Evolutionary conservation across 1,140 invertebrate species (phyloP), one percentile per base, ranked within the genome.

Genomic region (Stenopsyche tienmushanensis): DNA sequence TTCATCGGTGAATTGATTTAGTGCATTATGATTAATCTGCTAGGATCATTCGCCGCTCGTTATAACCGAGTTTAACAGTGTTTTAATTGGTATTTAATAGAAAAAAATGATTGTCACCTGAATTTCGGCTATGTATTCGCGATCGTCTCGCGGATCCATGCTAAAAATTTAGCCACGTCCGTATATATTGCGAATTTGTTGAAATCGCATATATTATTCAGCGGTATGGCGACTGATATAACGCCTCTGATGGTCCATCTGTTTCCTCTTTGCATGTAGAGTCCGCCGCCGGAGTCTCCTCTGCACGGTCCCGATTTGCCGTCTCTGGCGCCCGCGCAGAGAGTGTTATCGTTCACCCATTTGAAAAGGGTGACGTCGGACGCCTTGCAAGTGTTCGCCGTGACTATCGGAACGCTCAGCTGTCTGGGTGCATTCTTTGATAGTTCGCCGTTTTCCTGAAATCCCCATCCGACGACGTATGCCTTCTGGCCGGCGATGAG

Each of bases 401-500:
- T 80, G 21, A 86, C 83, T 1, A 87, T 77, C 0, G 82, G 83
- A 26, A 85, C 76, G 1, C 74, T 75, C 0, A 82, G 79, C 71
- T 82, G 78, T 54, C 80, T 81, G 0, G 85, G 82, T 44, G 79
- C 73, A 0, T 78, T 74, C 1, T 80, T 77, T 7, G 82, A 78
- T 0, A 71, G 72, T 5, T 77, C 72, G 0, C 82, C 80, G 1
- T 73, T 66, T 68, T 85, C 83, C 64, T 83, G 82, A 17, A 77
- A 76, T 0, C 86, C 85, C 84, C 85, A 88, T 10, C 85, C 85
- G 0, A 83, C 80, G 1, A 84, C 82, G 79, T 82, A 75, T n/a
- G 77, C 80, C n/a, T 5, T 72, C 54, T 67, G 67, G 24, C 76
- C 78, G 0, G 78, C 75, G 8, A 81, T 74, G 21, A 67, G 41